Conservation (phyloP, 2,113 vertebrate genomes). For the Elachura formosa region DNA sequence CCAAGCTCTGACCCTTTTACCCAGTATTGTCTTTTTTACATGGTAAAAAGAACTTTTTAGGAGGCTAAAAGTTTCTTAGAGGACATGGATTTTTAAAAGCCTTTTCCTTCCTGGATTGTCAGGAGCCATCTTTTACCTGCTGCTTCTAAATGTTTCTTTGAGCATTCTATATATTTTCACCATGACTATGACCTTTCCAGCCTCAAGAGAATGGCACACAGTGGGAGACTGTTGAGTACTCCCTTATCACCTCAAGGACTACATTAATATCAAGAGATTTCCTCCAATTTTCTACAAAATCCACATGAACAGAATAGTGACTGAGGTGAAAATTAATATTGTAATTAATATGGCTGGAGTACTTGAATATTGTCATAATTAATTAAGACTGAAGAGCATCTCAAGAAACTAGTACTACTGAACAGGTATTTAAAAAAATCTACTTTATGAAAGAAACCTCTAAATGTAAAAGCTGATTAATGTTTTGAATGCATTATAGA, state of each 20-base stretch:
- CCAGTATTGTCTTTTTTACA: not conserved
- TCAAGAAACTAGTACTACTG: not conserved
- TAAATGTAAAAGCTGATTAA: not conserved
- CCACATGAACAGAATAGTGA: not conserved
- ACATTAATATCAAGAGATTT: not conserved
- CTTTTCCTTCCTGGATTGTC: not conserved
- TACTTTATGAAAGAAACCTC: not conserved
- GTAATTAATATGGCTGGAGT: conserved; percentile 5
- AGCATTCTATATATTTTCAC: not conserved
- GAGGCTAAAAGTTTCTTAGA: not conserved
- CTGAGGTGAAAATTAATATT: conserved; percentile 29
- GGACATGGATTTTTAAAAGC: not conserved
- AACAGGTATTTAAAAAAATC: not conserved
- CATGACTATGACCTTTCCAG: not conserved
- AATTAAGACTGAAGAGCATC: conserved; percentile 2
- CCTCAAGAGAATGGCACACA: not conserved
- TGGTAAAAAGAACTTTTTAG: not conserved
- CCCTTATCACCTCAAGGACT: not conserved
- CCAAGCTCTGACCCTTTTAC: not conserved
- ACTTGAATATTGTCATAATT: conserved; percentile 2
- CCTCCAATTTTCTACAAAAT: conserved; percentile 6
- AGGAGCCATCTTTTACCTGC: not conserved
- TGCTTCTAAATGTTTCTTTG: not conserved
- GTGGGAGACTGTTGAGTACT: not conserved
- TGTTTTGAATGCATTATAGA: conserved; percentile 3